Evolutionary conservation across 1,140 invertebrate genomes (phyloP), one percentile per base, ranked within the genome.

Genomic region (Temnothorax nylanderi): DNA sequence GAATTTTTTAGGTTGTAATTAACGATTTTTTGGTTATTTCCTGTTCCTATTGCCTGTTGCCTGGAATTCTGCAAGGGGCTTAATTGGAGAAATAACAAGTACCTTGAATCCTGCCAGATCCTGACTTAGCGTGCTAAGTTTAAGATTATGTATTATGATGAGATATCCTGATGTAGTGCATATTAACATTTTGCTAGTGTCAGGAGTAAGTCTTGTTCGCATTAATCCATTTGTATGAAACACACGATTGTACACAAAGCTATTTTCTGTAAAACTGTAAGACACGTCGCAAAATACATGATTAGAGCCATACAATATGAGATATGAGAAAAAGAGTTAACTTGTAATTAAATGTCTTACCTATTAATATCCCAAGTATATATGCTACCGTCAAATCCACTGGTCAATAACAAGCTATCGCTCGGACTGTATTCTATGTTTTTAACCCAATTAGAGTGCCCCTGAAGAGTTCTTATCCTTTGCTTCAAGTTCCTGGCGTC

Each of bases 371-470:
- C 98, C 99, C 99, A 99, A 2, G 98, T 98, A 92, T 98, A 98
- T 94, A 99, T 98, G 89, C 97, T 98, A 18, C 98, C 98, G 95
- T 99, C 98, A 94, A 99, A 98, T 7, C 98, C 98, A 51, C 98
- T 99, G 3, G 98, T 99, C 3, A 99, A 96, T 34, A 99, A 96
- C 5, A 98, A 95, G 80, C 98, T 97, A 92, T 98, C 97, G 89
- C 97, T 97, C n/a, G 97, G 96, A 65, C 98, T 98, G 94, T 98
- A 99, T 93, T 99, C 98, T 86, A 99, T 99, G 94, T 99, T 99
- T 95, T 99, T 99, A 8, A 99, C 99, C 98, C 98, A 99, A 95
- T 99, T 99, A 0, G 98, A 97, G 94, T 99, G 98, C 11, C 98
- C 98, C 80, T 97, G 96, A 0, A 99, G 95, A 2, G 97, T 97